phyloP scores from a whole-genome alignment of 35 echinoderm and acorn worm genomes.

The Patiria miniata region DNA sequence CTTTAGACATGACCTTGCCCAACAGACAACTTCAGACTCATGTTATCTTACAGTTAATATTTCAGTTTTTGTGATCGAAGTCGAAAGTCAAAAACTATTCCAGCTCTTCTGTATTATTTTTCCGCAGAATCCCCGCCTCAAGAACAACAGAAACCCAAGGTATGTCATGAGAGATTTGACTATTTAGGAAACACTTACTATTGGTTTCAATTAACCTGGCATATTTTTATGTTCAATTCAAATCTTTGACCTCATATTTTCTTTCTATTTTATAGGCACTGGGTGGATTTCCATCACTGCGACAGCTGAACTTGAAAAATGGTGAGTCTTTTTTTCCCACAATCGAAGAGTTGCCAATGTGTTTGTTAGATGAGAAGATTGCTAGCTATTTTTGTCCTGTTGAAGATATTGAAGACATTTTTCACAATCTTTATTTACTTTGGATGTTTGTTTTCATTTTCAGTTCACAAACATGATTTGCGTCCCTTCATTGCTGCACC shows the following conservation, averaged over 20 bases:
- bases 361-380: background rate
- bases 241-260: background rate
- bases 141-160: background rate
- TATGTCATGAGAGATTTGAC: background rate
- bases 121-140: background rate
- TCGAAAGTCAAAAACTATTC: no score
- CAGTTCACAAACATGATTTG: constrained; percentile 68
- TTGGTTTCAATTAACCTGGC: no score
- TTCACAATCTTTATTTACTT: background rate
- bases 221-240: no score
- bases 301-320: background rate
- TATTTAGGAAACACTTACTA: no score
- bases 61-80: background rate
- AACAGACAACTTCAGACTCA: background rate
- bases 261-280: background rate
- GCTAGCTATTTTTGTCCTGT: background rate
- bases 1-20: background rate
- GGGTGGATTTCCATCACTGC: background rate
- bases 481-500: constrained; percentile 88
- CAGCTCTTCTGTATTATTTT: no score
- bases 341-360: background rate
- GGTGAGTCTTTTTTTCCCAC: background rate
- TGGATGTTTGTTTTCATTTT: background rate
- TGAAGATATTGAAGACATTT: background rate
- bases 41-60: background rate